Evolutionary conservation across 53 echinoderm and acorn worm genomes (phyloP), one percentile per base, ranked within the genome.

Genomic region (Glandiceps talaboti): DNA sequence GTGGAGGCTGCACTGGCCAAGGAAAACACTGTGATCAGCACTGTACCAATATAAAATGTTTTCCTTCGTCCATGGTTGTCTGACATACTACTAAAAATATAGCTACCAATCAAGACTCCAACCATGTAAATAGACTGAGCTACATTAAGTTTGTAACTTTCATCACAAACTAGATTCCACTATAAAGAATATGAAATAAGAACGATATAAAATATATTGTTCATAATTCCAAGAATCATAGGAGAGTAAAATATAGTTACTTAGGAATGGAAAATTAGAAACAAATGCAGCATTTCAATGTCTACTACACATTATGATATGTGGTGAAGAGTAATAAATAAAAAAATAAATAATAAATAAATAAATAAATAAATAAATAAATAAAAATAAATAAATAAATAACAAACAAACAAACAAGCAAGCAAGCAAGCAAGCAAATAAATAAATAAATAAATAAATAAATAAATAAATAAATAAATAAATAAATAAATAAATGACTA

Each of bases 81-180:
- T 32, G 92, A 92, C 26, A 80, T 25, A 10, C 81, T 75, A 0
- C 96, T 92, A 28, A 95, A 85, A 29, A 87, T 75, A 31, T 90
- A 74, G 73, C 85, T 88, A 10, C 96, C 96, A 0, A 88, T 64
- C 30, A 95, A 78, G 27, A 92, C 86, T 25, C 96, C 96, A 10
- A 90, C 45, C 90, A 92, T 93, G 32, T 86, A 77, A 64, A 90
- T 64, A 27, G 90, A 90, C 80, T 95, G 96, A 29, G 90, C 75
- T 14, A 85, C 32, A 31, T 82, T 31, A 29, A 87, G 83, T 33
- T 90, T 85, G 64, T 85, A 76, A 25, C 80, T 86, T 76, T 86
- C 75, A n/a, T 89, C 90, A 81, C 92, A 95, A 1, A 95, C 92
- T 10, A 96, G 84, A 77, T 92, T 82, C 96, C 96, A 95, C 96